Evolutionary conservation across 2,797 vertebrate genomes (phyloP).

Genomic region (Pseudotriccus pelzelni): DNA sequence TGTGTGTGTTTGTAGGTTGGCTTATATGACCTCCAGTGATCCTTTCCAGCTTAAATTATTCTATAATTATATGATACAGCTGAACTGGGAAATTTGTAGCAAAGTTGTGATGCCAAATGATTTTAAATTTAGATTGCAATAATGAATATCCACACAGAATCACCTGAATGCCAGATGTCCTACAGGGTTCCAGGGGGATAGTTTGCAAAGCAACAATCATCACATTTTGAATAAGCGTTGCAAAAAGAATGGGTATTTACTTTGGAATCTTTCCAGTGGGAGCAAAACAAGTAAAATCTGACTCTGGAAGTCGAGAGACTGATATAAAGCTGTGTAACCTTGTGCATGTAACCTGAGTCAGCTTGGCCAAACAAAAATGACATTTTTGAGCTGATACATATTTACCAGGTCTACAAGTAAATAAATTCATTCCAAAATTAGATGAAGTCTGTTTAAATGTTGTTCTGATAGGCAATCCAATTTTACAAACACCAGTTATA

Average conservation of each 20-base stretch:
- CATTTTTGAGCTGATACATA: background rate
- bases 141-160: background rate
- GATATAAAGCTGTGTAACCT: background rate
- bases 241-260: constrained; percentile 10
- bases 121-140: background rate
- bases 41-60: background rate
- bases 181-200: background rate
- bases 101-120: constrained; percentile 1
- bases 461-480: background rate
- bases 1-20: background rate
- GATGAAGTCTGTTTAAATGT: background rate
- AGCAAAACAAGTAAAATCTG: background rate
- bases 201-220: background rate
- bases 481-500: background rate
- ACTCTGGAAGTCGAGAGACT: background rate
- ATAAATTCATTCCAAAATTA: background rate
- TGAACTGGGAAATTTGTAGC: constrained; percentile 7
- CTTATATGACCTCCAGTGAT: background rate
- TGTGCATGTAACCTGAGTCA: background rate
- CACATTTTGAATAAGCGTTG: background rate
- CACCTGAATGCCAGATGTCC: constrained; percentile 26
- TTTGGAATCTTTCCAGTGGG: constrained; percentile 8
- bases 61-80: background rate
- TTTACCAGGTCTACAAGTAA: background rate
- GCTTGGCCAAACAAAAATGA: background rate